Evolutionary conservation across 2,113 vertebrate species (phyloP), one percentile per base, ranked within the genome.

Genomic region (Brachyhypopomus occidentalis): DNA sequence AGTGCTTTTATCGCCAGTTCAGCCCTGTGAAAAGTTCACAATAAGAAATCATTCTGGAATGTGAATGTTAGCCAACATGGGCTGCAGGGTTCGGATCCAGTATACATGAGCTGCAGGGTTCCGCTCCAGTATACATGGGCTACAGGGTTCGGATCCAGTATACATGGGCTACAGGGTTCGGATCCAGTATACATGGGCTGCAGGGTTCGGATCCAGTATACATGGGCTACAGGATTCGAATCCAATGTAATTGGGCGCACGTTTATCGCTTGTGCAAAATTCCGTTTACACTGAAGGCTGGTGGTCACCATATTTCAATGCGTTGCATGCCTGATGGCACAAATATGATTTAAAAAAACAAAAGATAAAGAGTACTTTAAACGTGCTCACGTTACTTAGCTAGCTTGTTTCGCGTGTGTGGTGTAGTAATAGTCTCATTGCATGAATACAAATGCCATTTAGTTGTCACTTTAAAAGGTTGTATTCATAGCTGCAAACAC

Each of bases 401-500:
- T 52, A 14, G 6, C 2, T 52, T 52, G 45, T 11, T 14, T 23
- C 5, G 30, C 34, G 5, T 25, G 58, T 38, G 38, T 12, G 22
- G 62, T 25, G 55, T 70, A 52, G 67, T 62, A 52, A 79, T 17
- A 19, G 60, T 48, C 1, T 62, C 71, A 74, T 30, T 16, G 16
- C 2, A 19, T 25, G 19, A 55, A 80, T 38, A 64, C 56, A 66
- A 76, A 60, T 8, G 73, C 12, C 70, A 59, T 48, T 38, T 66
- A 58, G 59, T 78, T 67, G 62, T 36, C 72, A 55, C 58, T 36
- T 78, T 55, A 1, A 23, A 58, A 23, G 27, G 34, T 36, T 2
- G 72, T 55, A 30, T 56, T 60, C 17, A 34, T 60, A 75, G 79
- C 80, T 69, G 80, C 27, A 55, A 52, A 60, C 55, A 60, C 62